phyloP scores from a whole-genome alignment of 53 echinoderm and acorn worm genomes.

The Zoroaster sp. region DNA sequence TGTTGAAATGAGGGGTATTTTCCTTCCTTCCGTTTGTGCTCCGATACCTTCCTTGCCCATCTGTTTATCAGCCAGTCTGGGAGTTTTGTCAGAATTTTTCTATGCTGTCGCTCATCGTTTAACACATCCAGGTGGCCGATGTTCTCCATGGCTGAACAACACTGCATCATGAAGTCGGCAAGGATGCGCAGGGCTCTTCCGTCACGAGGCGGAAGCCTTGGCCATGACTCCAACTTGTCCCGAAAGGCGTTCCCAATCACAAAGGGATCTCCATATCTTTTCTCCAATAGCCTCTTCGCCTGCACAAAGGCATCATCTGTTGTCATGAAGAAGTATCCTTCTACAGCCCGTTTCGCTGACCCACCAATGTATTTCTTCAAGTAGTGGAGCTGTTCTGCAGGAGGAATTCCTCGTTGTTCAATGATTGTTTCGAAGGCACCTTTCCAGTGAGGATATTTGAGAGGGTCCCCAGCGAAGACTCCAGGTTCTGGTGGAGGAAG shows the following conservation, averaged over 20 bases:
- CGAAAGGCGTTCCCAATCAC: constrained; percentile 45
- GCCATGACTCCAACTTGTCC: constrained; percentile 46
- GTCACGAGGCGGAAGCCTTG: constrained; percentile 22
- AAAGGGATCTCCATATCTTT: constrained; percentile 47
- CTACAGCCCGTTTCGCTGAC: constrained; percentile 48
- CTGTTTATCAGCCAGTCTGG: constrained; percentile 26
- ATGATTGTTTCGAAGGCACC: constrained; percentile 56
- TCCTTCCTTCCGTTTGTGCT: background rate
- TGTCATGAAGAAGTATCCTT: constrained; percentile 55
- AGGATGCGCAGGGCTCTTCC: constrained; percentile 10
- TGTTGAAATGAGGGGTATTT: constrained; percentile 9
- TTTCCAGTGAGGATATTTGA: constrained; percentile 53
- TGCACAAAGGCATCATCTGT: constrained; percentile 36
- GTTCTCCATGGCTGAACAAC: constrained; percentile 30
- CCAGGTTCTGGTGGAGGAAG: constrained; percentile 62
- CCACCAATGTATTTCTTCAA: constrained; percentile 66
- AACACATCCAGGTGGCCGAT: constrained; percentile 13
- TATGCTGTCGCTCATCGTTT: constrained; percentile 33
- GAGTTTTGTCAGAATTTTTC: constrained; percentile 36
- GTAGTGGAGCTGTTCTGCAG: constrained; percentile 53
- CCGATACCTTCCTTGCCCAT: background rate
- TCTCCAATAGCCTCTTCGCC: constrained; percentile 22
- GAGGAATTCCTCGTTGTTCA: constrained; percentile 36
- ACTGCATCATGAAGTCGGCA: constrained; percentile 47
- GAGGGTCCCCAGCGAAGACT: constrained; percentile 57